These are phyloP conservation scores for Neofelis nebulosa DNA, from an alignment of 2,113 vertebrate species.

Conservation along the genomic window DNA sequence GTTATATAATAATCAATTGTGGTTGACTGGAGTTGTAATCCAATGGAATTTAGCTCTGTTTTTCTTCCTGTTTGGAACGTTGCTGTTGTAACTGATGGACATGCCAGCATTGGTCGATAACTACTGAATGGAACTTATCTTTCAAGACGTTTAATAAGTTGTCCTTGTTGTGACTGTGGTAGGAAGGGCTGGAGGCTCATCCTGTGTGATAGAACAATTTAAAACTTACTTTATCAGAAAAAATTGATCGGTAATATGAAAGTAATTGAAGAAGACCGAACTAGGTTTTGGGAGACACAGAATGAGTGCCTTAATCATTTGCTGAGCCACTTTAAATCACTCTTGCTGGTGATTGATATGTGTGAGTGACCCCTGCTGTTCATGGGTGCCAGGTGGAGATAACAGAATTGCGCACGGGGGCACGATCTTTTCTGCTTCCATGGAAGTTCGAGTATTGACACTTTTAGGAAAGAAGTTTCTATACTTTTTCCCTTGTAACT, in stretches of 20 bases:
- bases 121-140: slow-evolving; percentile 71
- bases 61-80: slow-evolving; percentile 65
- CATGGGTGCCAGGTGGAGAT: neutral
- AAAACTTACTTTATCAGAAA: neutral
- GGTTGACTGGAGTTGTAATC: slow-evolving; percentile 52
- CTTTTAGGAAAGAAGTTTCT: neutral
- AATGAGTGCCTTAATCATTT: neutral
- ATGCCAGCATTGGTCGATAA: slow-evolving; percentile 69
- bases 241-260: neutral
- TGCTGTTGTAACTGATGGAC: slow-evolving; percentile 62
- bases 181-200: slow-evolving; percentile 21
- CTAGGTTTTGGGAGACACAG: neutral
- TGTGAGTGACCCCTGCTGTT: neutral
- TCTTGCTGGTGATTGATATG: neutral
- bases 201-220: neutral
- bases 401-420: accelerated
- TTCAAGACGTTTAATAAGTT: slow-evolving; percentile 20
- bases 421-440: neutral
- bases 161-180: slow-evolving; percentile 63
- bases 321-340: neutral
- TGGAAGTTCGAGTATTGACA: neutral
- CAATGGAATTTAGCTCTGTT: slow-evolving; percentile 72
- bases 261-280: neutral
- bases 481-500: neutral
- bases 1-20: neutral